Percentiles rank a stretch among this genome's conserved stretches.
These are phyloP conservation scores for Erpobdella octoculata DNA, from an alignment of 2,888 invertebrate genomes.

Conservation along the genomic window DNA sequence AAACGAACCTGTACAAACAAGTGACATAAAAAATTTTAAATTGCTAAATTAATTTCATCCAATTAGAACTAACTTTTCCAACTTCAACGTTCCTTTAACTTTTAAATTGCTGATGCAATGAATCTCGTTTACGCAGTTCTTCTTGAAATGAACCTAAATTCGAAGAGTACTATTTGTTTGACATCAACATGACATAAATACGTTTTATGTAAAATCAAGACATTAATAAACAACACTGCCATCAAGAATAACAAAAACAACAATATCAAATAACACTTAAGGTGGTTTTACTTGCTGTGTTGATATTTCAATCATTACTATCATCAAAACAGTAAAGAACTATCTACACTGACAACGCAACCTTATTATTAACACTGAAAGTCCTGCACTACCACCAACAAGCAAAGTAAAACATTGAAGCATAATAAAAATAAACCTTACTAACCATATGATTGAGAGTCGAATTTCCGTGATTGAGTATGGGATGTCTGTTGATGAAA, in stretches of 20 bases:
- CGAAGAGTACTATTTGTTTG: background rate
- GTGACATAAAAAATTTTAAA: too few relatives aligned
- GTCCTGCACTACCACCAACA: too few relatives aligned
- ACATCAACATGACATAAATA: background rate
- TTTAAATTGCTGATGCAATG: slow-evolving; percentile 23
- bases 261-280: too few relatives aligned
- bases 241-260: too few relatives aligned
- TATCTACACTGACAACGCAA: too few relatives aligned
- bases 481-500: slow-evolving; percentile 15
- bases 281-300: too few relatives aligned
- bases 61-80: too few relatives aligned
- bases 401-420: background rate
- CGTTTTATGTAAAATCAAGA: background rate
- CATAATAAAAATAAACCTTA: background rate
- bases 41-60: too few relatives aligned
- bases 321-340: too few relatives aligned
- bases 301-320: too few relatives aligned
- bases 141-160: slow-evolving; percentile 22
- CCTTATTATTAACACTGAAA: too few relatives aligned
- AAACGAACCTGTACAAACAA: too few relatives aligned
- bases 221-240: background rate
- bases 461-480: background rate
- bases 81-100: background rate
- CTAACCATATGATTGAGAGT: slow-evolving; percentile 5
- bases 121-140: slow-evolving; percentile 15